A percentile compares a stretch with the other conserved stretches of the same genome.
Conservation (phyloP, 2,888 invertebrate genomes). For the Lamellibrachia columna region DNA sequence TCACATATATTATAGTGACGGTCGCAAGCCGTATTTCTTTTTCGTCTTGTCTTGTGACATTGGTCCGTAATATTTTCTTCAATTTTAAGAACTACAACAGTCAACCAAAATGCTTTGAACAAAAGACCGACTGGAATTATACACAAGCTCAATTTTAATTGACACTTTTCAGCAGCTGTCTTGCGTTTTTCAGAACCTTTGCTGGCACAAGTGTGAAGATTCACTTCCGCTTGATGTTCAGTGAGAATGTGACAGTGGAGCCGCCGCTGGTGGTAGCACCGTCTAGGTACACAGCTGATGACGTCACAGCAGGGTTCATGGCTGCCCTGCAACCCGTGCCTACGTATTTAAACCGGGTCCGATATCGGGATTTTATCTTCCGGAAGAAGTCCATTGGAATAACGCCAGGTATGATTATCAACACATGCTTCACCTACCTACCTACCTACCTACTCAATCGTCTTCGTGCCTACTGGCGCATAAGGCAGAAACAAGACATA, state of each 20-base stretch:
- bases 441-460: too few relatives aligned
- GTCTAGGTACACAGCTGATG: neutral
- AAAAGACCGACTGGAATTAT: neutral
- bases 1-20: too few relatives aligned
- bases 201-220: neutral
- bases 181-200: neutral
- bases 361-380: conserved; percentile 1
- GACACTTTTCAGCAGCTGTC: neutral
- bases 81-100: too few relatives aligned
- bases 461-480: too few relatives aligned
- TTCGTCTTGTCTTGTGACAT: too few relatives aligned
- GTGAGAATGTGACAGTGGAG: neutral
- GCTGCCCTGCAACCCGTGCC: neutral
- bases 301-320: neutral
- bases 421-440: neutral
- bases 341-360: neutral
- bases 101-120: neutral
- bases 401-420: neutral
- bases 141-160: neutral
- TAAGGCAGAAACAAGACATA: too few relatives aligned
- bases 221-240: neutral
- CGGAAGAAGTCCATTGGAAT: neutral
- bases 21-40: too few relatives aligned
- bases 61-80: too few relatives aligned
- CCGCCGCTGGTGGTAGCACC: conserved; percentile 16